Base-by-base conservation (phyloP, 2,888 invertebrate species). In the Hemithea aestivaria region DNA sequence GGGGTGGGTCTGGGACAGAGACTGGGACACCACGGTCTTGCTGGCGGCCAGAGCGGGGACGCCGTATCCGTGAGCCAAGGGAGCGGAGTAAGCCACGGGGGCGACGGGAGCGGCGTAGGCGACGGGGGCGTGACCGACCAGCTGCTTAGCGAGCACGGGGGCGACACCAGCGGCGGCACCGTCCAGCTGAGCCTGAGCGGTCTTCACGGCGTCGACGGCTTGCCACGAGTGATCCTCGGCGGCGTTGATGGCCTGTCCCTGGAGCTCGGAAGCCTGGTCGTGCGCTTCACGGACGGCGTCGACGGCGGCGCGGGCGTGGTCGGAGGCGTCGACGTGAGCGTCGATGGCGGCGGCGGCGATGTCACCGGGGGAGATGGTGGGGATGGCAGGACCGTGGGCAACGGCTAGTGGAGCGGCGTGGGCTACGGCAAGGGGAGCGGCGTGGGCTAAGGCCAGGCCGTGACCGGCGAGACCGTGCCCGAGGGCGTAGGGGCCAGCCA, bases 151-250 rank as follows among this genome's bases (percentile, higher is more conserved):
- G 34, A 84, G 65, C 23, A 78, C 62, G 53, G 85, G 85, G 35
- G 85, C 84, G 16, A 67, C 82, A 36, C 83, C 85, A 22, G 85
- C 85, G 60, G 85, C 81, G 53, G 82, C 82, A 38, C 85, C 85
- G 61, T 87, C 85, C 32, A 81, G 48, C 51, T 79, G 76, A 52
- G 85, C 85, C 56, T 81, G 71, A 1, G 62, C 74, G 65, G 85
- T 85, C 69, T 82, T 76, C 39, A 66, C 84, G 46, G 87, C 82
- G 48, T 85, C 85, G 22, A 84, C 71, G 23, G 80, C 77, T 52
- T 82, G 82, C 83, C 87, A 87, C 10, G 81, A 79, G 72, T 85
- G 78, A 62, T 82, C 83, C 46, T 77, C 83, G 36, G 84, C 87
- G 54, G 85, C 82, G 74, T 87, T 85, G 62, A 82, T 60, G 48